A percentile compares a stretch with the other conserved stretches of the same genome.
Evolutionary conservation across 2,797 vertebrate genomes (phyloP).

Genomic region (Ctenopoma multispine): DNA sequence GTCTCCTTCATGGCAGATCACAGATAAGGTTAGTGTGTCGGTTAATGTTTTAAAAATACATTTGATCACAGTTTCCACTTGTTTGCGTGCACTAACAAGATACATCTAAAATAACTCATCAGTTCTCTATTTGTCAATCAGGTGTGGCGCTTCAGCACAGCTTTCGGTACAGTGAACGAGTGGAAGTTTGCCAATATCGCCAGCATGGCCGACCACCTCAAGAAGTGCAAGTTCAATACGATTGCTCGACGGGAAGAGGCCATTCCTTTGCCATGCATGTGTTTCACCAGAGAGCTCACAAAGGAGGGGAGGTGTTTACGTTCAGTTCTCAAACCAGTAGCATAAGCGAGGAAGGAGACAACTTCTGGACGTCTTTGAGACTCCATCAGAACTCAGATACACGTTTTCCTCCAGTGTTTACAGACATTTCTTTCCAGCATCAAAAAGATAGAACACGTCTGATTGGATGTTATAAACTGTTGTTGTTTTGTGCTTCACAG

Average conservation of each 20-base stretch:
- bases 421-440: slow-evolving; percentile 52
- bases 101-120: fast-evolving
- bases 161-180: slow-evolving; percentile 95
- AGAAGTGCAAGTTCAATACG: slow-evolving; percentile 95
- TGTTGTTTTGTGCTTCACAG: slow-evolving; percentile 26
- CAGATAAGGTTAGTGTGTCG: slow-evolving; percentile 89
- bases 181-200: slow-evolving; percentile 99
- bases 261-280: slow-evolving; percentile 97
- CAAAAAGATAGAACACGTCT: slow-evolving; percentile 20
- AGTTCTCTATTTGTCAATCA: slow-evolving; percentile 52
- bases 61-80: neutral
- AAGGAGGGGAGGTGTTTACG: slow-evolving; percentile 95
- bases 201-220: slow-evolving; percentile 99
- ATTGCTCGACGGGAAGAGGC: slow-evolving; percentile 93
- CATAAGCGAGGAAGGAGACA: slow-evolving; percentile 76
- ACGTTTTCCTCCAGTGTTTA: slow-evolving; percentile 67
- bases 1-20: slow-evolving; percentile 94
- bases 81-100: neutral
- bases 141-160: slow-evolving; percentile 99
- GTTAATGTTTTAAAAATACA: neutral
- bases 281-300: slow-evolving; percentile 96
- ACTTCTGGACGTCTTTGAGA: slow-evolving; percentile 39
- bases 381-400: slow-evolving; percentile 39
- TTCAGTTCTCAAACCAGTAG: slow-evolving; percentile 96
- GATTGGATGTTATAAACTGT: slow-evolving; percentile 4